phyloP scores from a whole-genome alignment of 2,797 vertebrate genomes.

The Furcifer pardalis region DNA sequence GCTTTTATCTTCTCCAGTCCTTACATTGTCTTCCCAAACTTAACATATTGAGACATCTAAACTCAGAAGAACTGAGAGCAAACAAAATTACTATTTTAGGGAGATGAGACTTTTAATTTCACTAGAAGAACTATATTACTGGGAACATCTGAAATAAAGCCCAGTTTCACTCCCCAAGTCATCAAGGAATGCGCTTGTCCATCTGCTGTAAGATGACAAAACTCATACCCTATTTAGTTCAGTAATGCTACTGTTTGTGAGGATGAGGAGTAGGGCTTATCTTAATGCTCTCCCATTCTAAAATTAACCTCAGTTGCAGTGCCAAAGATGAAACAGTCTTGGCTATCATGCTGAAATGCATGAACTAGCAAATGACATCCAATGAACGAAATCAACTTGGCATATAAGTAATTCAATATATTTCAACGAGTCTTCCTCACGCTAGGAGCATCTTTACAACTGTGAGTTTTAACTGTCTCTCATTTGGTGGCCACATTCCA shows the following conservation, averaged over 20 bases:
- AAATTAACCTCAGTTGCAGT: slow-evolving; percentile 47
- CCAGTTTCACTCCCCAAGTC: slow-evolving; percentile 8
- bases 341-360: slow-evolving; percentile 30
- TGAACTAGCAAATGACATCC: slow-evolving; percentile 49
- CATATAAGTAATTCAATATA: slow-evolving; percentile 25
- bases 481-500: slow-evolving; percentile 12
- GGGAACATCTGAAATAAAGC: slow-evolving; percentile 4
- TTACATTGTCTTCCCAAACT: neutral
- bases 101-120: neutral
- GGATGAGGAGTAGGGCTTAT: slow-evolving; percentile 31
- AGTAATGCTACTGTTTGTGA: slow-evolving; percentile 19
- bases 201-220: slow-evolving; percentile 59
- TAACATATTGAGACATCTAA: neutral
- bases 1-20: neutral
- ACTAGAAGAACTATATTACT: neutral
- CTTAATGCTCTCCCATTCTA: slow-evolving; percentile 30
- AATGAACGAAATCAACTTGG: slow-evolving; percentile 56
- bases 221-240: slow-evolving; percentile 14
- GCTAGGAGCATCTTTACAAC: slow-evolving; percentile 26
- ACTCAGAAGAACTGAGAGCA: neutral
- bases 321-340: slow-evolving; percentile 57
- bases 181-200: slow-evolving; percentile 30
- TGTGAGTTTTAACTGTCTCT: slow-evolving; percentile 1
- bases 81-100: neutral
- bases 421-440: slow-evolving; percentile 34